phyloP scores from a whole-genome alignment of 1,140 invertebrate genomes.

The Reticulitermes speratus region DNA sequence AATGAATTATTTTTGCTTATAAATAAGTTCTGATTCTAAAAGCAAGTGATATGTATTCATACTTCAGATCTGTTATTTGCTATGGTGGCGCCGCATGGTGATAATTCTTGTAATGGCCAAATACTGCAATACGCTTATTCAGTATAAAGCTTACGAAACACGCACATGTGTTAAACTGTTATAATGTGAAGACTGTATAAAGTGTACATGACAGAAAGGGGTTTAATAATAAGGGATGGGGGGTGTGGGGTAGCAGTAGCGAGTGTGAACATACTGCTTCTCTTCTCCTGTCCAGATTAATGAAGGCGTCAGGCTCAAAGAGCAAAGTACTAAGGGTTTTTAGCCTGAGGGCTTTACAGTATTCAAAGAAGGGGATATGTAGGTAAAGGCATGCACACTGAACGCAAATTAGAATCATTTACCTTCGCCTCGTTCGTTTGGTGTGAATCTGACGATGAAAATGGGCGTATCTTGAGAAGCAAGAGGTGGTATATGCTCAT shows the following conservation, averaged over 20 bases:
- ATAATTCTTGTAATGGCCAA: too few species aligned
- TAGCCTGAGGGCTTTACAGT: background rate
- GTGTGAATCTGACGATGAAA: background rate
- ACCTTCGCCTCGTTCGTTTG: background rate
- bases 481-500: background rate
- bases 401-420: background rate
- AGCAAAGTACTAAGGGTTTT: background rate
- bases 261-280: background rate
- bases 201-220: background rate
- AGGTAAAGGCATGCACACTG: background rate
- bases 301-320: background rate
- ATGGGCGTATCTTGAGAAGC: background rate
- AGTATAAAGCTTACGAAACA: too few species aligned
- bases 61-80: too few species aligned
- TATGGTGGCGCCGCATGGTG: too few species aligned
- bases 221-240: background rate
- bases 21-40: too few species aligned
- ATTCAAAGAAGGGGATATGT: background rate
- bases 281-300: slow-evolving; percentile 5
- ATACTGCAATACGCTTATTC: too few species aligned
- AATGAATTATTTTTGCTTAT: too few species aligned
- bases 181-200: slow-evolving; percentile 3
- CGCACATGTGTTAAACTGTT: background rate
- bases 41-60: too few species aligned
- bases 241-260: background rate